phyloP scores from a whole-genome alignment of 2,113 vertebrate genomes.

The Eclectus roratus region DNA sequence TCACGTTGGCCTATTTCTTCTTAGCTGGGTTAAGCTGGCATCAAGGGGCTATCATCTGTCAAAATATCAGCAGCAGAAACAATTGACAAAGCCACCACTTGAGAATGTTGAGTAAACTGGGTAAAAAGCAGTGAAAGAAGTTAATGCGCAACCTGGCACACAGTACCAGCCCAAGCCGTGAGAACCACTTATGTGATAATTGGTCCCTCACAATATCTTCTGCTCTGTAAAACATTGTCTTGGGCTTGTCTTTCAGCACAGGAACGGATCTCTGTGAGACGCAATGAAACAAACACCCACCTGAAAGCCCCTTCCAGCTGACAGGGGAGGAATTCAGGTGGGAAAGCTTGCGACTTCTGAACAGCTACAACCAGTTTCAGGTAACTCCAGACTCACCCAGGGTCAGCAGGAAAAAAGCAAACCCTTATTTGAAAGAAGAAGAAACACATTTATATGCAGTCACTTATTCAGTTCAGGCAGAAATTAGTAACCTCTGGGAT shows the following conservation, averaged over 20 bases:
- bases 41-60: slow-evolving; percentile 79
- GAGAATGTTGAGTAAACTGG: slow-evolving; percentile 76
- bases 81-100: slow-evolving; percentile 86
- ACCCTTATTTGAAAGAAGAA: slow-evolving; percentile 66
- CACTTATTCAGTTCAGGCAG: slow-evolving; percentile 34
- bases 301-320: slow-evolving; percentile 51
- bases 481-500: slow-evolving; percentile 29
- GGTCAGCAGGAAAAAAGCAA: background rate
- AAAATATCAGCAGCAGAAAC: slow-evolving; percentile 78
- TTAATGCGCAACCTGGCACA: slow-evolving; percentile 83
- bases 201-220: slow-evolving; percentile 74
- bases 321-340: slow-evolving; percentile 73
- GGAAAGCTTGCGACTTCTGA: slow-evolving; percentile 73
- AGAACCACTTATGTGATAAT: slow-evolving; percentile 82
- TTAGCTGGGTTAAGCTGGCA: slow-evolving; percentile 71
- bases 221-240: slow-evolving; percentile 76
- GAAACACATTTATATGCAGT: slow-evolving; percentile 40
- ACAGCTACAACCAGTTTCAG: slow-evolving; percentile 64
- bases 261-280: slow-evolving; percentile 79
- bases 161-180: slow-evolving; percentile 77
- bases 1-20: slow-evolving; percentile 71
- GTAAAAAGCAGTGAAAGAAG: slow-evolving; percentile 78
- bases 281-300: slow-evolving; percentile 77
- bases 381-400: slow-evolving; percentile 74
- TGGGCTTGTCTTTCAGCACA: slow-evolving; percentile 82